Percentiles rank a stretch among this genome's conserved stretches.
These are phyloP conservation scores for Erpetoichthys calabaricus DNA, from an alignment of 2,797 vertebrate species.

Conservation along the genomic window DNA sequence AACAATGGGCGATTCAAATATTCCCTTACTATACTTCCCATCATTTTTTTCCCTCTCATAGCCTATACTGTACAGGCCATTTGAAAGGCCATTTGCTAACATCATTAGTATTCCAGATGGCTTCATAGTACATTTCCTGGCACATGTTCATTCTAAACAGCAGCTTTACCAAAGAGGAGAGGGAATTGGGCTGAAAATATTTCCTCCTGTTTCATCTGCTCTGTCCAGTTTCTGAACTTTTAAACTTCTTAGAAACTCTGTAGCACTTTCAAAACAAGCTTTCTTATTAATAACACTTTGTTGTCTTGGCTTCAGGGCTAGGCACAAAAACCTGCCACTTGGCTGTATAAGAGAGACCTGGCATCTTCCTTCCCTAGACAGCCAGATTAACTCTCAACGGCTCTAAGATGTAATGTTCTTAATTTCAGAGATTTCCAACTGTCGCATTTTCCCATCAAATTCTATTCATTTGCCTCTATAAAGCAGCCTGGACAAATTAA, in stretches of 20 bases:
- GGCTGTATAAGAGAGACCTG: slow-evolving; percentile 19
- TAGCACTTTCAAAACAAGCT: slow-evolving; percentile 21
- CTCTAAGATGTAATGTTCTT: too few species aligned
- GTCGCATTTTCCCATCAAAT: too few species aligned
- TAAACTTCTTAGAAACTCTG: slow-evolving; percentile 13
- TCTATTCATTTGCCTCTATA: too few species aligned
- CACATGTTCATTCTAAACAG: slow-evolving; percentile 33
- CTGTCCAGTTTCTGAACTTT: slow-evolving; percentile 32
- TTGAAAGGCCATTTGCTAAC: slow-evolving; percentile 27
- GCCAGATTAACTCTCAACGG: slow-evolving; percentile 15
- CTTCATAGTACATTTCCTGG: slow-evolving; percentile 56
- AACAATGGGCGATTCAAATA: too few species aligned
- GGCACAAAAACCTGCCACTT: slow-evolving; percentile 8
- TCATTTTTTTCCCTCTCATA: slow-evolving; percentile 4
- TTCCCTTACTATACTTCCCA: too few species aligned
- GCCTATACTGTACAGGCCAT: not conserved
- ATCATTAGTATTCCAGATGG: slow-evolving; percentile 54
- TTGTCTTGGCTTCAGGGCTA: slow-evolving; percentile 21
- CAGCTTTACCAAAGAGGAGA: slow-evolving; percentile 31
- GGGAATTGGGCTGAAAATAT: slow-evolving; percentile 38
- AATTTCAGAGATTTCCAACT: too few species aligned
- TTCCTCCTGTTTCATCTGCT: slow-evolving; percentile 38
- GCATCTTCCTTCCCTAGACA: slow-evolving; percentile 26
- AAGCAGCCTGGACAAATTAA: too few species aligned
- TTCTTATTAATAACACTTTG: slow-evolving; percentile 16